Percentiles rank a stretch among this genome's conserved stretches.
Conservation (phyloP, 2,888 invertebrate genomes). For the Panopea generosa region DNA sequence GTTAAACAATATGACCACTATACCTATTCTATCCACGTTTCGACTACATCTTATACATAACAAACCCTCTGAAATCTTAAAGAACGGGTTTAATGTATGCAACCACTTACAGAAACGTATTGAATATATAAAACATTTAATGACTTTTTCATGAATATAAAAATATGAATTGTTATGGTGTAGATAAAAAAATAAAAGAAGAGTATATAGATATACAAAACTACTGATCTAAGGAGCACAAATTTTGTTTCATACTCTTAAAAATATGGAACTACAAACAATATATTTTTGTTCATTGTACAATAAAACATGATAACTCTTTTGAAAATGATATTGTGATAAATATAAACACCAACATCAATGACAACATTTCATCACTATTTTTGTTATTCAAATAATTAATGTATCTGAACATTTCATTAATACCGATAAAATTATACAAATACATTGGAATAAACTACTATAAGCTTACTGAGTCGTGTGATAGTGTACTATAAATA, state of each 20-base stretch:
- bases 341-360: conserved; percentile 1
- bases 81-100: neutral
- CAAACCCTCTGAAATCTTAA: neutral
- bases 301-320: neutral
- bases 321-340: conserved; percentile 2
- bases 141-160: neutral
- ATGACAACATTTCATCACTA: conserved; percentile 3
- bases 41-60: neutral
- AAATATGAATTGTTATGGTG: neutral
- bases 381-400: conserved; percentile 1
- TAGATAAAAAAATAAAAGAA: neutral
- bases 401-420: neutral
- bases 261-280: neutral
- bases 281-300: neutral
- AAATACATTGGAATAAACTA: neutral
- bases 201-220: neutral
- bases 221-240: neutral
- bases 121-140: neutral
- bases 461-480: neutral
- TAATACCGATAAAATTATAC: conserved; percentile 3
- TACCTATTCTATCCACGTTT: neutral
- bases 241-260: neutral
- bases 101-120: neutral
- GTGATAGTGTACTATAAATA: neutral
- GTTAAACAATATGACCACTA: neutral